Conservation (phyloP, 2,888 invertebrate genomes). For the Stramonita haemastoma region DNA sequence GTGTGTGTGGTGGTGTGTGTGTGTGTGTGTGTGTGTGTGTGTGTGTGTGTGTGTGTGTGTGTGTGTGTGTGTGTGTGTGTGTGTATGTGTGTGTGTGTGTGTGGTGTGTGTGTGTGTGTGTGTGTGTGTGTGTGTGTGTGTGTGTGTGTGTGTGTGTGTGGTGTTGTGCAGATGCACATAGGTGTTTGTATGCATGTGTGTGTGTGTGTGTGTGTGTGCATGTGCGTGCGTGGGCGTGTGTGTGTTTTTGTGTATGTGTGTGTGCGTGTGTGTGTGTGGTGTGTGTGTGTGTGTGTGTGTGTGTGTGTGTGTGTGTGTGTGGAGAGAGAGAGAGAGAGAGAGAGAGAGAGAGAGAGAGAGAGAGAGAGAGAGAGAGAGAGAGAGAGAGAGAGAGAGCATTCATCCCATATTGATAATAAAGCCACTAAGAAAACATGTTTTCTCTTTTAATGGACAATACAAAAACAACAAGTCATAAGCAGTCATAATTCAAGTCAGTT, state of each 20-base stretch:
- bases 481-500: background rate
- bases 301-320: too few species aligned
- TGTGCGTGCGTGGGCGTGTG: background rate
- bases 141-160: conserved; percentile 9
- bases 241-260: background rate
- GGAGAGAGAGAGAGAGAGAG: background rate
- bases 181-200: background rate
- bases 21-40: conserved; percentile 13
- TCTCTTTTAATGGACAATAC: background rate
- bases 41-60: conserved; percentile 17
- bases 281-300: too few species aligned
- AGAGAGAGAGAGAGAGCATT: background rate
- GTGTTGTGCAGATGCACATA: background rate
- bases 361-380: background rate
- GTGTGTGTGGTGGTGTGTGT: background rate
- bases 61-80: conserved; percentile 6
- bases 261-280: too few species aligned
- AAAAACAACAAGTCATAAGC: background rate
- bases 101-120: conserved; percentile 17
- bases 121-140: background rate
- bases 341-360: too few species aligned
- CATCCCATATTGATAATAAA: background rate
- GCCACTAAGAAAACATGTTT: background rate
- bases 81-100: background rate
- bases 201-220: conserved; percentile 4